Evolutionary conservation across 1,140 invertebrate genomes (phyloP).

Genomic region (Pteromalus puparum): DNA sequence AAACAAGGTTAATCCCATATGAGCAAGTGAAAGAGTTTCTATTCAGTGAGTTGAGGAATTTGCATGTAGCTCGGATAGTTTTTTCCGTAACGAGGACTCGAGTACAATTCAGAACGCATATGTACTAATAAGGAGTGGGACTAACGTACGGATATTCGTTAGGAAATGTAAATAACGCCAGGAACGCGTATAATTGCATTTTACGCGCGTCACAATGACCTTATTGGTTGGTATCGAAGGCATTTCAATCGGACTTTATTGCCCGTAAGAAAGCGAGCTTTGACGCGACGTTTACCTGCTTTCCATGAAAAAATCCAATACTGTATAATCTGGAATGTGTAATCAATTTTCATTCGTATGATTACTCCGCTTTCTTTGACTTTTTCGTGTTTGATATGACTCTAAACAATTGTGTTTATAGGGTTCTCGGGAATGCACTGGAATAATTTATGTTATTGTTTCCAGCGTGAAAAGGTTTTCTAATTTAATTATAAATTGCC

Average conservation of each 20-base stretch:
- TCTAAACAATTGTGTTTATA: no score
- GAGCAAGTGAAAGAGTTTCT: conserved; percentile 31
- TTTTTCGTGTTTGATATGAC: no score
- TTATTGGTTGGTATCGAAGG: not conserved
- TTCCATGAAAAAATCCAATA: not conserved
- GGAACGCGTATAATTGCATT: not conserved
- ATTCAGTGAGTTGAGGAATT: conserved; percentile 19
- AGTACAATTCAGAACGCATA: not conserved
- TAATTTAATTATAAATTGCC: not conserved
- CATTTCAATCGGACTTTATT: not conserved
- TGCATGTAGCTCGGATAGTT: conserved; percentile 19
- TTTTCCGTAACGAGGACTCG: conserved; percentile 4
- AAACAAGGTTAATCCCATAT: conserved; percentile 36
- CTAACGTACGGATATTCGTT: not conserved
- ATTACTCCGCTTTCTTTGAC: not conserved
- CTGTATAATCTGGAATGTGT: not conserved
- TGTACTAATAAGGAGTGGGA: not conserved
- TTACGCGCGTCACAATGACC: not conserved
- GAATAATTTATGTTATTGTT: no score
- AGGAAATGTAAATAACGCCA: not conserved
- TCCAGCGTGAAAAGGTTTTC: not conserved
- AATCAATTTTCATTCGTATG: not conserved
- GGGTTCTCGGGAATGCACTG: no score
- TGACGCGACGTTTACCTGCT: not conserved
- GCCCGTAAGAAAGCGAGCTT: not conserved